Conservation (phyloP, 2,113 vertebrate genomes). For the Xiphorhynchus elegans region DNA sequence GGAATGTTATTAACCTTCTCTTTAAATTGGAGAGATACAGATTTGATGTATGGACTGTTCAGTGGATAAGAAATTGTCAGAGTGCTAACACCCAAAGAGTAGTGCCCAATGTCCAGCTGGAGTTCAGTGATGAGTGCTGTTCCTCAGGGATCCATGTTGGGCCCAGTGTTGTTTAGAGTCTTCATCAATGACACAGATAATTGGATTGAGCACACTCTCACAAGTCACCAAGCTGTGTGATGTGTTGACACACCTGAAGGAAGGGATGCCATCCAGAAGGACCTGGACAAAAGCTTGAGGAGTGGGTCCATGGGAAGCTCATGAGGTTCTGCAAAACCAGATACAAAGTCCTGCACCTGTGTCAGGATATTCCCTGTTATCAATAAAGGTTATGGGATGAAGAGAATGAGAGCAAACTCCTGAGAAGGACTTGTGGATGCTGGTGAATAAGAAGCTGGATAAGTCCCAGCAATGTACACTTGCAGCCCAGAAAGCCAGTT, state of each 20-base stretch:
- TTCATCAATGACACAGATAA: background rate
- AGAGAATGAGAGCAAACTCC: background rate
- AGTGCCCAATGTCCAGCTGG: background rate
- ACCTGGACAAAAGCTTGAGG: background rate
- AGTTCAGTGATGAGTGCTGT: background rate
- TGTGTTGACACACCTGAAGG: accelerated
- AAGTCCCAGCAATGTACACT: background rate
- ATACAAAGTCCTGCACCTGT: background rate
- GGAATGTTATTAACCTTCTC: background rate
- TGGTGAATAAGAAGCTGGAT: background rate
- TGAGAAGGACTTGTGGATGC: background rate
- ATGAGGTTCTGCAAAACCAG: background rate
- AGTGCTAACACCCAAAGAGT: background rate
- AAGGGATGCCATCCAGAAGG: background rate
- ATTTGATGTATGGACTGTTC: background rate
- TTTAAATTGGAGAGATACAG: background rate
- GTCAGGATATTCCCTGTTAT: background rate
- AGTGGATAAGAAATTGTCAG: background rate
- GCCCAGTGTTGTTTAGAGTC: background rate
- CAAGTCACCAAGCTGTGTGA: background rate
- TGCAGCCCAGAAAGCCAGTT: background rate
- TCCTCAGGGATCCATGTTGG: background rate
- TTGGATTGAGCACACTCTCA: background rate
- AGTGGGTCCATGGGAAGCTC: background rate
- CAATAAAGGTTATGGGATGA: background rate